phyloP scores from a whole-genome alignment of 2,797 vertebrate genomes.

The Liasis olivaceus region DNA sequence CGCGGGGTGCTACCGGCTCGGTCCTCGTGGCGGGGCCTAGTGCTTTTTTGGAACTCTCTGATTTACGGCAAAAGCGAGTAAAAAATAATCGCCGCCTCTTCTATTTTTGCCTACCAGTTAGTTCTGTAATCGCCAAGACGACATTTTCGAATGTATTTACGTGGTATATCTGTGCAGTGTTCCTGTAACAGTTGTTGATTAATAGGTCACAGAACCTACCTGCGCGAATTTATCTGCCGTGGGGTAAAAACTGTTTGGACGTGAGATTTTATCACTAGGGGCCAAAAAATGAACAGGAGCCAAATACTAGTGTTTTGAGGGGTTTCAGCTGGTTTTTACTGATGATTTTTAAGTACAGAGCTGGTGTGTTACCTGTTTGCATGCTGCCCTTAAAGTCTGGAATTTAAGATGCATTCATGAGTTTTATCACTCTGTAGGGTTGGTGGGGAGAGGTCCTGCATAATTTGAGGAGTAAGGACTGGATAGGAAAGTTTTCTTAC shows the following conservation, averaged over 20 bases:
- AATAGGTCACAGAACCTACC: not conserved
- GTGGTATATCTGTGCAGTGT: not conserved
- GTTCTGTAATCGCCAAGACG: not conserved
- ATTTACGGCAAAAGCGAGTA: no score
- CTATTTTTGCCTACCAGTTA: not conserved
- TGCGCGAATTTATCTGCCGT: not conserved
- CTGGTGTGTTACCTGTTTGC: not conserved
- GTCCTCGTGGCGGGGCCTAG: not conserved
- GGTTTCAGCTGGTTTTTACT: not conserved
- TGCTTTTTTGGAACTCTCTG: rapidly evolving
- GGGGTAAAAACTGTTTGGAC: not conserved
- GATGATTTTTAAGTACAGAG: not conserved
- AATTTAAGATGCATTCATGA: not conserved
- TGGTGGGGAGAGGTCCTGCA: not conserved
- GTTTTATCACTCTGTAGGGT: not conserved
- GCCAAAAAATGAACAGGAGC: not conserved
- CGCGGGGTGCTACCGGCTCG: not conserved
- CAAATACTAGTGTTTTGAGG: not conserved
- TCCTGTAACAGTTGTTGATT: not conserved
- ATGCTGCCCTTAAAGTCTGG: not conserved
- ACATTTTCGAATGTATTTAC: not conserved
- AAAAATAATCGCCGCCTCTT: not conserved
- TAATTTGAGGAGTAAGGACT: not conserved
- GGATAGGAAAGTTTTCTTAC: not conserved
- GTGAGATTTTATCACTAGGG: not conserved